These are phyloP conservation scores for Phodopus roborovskii DNA, from an alignment of 2,113 vertebrate genomes.

Conservation along the genomic window DNA sequence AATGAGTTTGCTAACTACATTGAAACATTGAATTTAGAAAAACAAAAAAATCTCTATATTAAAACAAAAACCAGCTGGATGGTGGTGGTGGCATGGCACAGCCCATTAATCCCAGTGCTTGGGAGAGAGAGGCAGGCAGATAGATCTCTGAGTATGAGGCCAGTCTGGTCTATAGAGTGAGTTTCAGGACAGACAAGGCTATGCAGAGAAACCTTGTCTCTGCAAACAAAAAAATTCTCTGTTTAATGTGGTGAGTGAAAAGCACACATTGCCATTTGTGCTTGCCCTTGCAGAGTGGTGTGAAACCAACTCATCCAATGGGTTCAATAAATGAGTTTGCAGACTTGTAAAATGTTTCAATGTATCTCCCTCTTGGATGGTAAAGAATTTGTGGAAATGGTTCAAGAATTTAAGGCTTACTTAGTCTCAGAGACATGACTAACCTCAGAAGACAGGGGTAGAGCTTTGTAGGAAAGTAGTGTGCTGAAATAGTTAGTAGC, in stretches of 20 bases:
- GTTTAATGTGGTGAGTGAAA: not conserved
- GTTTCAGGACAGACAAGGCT: not conserved
- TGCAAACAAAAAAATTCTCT: not conserved
- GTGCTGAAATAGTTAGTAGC: not conserved
- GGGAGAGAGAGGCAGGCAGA: not conserved
- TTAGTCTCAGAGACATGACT: conserved; percentile 15
- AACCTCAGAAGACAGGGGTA: conserved; percentile 4
- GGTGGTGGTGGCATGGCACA: not conserved
- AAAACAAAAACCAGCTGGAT: not conserved
- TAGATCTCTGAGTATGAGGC: not conserved
- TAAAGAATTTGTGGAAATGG: conserved; percentile 1
- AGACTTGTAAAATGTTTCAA: not conserved
- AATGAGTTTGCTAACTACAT: not conserved
- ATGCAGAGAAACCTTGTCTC: not conserved
- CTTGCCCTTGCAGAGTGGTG: not conserved
- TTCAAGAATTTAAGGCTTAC: conserved; percentile 35
- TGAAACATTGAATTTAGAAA: conserved; percentile 35
- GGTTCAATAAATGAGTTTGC: not conserved
- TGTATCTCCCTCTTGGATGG: not conserved
- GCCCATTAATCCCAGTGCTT: not conserved
- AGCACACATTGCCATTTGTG: too few species aligned
- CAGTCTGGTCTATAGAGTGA: not conserved
- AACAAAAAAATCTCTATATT: not conserved
- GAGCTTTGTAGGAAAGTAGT: conserved; percentile 14
- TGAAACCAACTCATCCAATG: not conserved